These are phyloP conservation scores for Phrynocephalus forsythii DNA, from an alignment of 2,797 vertebrate species.

Conservation along the genomic window DNA sequence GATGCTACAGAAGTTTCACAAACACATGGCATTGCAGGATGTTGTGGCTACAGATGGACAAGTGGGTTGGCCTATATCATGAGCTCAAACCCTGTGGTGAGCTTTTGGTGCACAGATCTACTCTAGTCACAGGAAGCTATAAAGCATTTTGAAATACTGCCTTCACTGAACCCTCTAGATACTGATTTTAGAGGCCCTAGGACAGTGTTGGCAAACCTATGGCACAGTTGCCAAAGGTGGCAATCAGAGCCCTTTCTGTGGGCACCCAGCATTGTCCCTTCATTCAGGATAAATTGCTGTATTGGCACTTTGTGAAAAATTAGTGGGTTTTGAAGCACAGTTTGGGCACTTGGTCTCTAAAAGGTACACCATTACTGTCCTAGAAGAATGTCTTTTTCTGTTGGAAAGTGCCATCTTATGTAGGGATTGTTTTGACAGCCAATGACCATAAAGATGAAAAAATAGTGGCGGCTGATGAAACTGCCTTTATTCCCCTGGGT, in stretches of 20 bases:
- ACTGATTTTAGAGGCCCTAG: slow-evolving; percentile 43
- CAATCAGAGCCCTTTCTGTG: no score
- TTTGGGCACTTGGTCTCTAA: no score
- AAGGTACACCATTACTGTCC: no score
- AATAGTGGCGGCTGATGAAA: slow-evolving; percentile 37
- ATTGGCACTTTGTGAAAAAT: no score
- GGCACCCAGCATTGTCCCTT: no score
- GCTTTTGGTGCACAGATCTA: neutral
- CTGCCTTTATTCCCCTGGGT: slow-evolving; percentile 41
- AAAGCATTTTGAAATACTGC: slow-evolving; percentile 33
- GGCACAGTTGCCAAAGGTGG: no score
- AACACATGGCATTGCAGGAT: neutral
- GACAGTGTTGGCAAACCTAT: neutral
- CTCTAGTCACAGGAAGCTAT: slow-evolving; percentile 9
- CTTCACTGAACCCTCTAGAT: slow-evolving; percentile 41
- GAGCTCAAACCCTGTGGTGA: neutral
- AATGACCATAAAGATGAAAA: slow-evolving; percentile 54
- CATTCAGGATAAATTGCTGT: no score
- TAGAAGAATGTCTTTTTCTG: slow-evolving; percentile 34
- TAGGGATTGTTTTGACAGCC: slow-evolving; percentile 62
- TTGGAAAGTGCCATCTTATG: slow-evolving; percentile 57
- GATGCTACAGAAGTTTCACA: neutral
- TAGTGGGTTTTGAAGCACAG: no score
- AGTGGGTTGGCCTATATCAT: slow-evolving; percentile 7
- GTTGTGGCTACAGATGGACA: neutral